phyloP scores from a whole-genome alignment of 2,797 vertebrate genomes.

The Tokudaia tokunoshimensis region DNA sequence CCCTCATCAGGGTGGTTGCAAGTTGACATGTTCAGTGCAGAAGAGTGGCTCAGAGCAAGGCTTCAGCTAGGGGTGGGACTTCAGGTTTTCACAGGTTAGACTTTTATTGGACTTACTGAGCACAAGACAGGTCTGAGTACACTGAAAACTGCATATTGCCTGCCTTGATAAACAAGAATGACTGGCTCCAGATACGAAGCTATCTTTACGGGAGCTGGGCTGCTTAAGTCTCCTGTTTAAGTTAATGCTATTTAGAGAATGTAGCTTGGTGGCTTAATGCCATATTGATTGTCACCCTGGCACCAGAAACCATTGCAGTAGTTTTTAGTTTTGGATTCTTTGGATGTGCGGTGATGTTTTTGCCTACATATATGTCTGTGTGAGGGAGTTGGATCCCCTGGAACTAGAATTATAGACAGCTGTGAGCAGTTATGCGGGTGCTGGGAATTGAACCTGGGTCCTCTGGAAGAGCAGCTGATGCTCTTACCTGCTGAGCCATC shows the following conservation, averaged over 20 bases:
- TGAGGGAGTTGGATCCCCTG: not conserved
- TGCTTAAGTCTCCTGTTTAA: slow-evolving; percentile 44
- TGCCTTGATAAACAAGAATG: not conserved
- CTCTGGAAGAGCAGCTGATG: not conserved
- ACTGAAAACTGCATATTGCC: not conserved
- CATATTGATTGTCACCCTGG: not conserved
- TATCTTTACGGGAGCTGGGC: not conserved
- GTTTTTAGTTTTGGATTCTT: not conserved
- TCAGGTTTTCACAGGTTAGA: not conserved
- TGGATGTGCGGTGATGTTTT: not conserved
- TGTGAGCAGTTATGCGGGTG: not conserved
- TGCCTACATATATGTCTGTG: not conserved
- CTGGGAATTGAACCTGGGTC: not conserved
- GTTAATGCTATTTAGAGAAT: not conserved
- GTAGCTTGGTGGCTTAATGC: not conserved
- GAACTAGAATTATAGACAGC: not conserved
- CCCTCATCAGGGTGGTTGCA: not conserved
- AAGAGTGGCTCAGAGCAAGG: not conserved
- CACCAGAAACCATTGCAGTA: not conserved
- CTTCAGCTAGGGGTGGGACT: not conserved
- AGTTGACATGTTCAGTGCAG: not conserved
- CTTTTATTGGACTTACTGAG: not conserved
- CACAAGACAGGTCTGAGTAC: not conserved
- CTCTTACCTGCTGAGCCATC: not conserved
- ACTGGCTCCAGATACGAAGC: not conserved